phyloP scores from a whole-genome alignment of 2,113 vertebrate genomes.

The Notiomystis cincta region DNA sequence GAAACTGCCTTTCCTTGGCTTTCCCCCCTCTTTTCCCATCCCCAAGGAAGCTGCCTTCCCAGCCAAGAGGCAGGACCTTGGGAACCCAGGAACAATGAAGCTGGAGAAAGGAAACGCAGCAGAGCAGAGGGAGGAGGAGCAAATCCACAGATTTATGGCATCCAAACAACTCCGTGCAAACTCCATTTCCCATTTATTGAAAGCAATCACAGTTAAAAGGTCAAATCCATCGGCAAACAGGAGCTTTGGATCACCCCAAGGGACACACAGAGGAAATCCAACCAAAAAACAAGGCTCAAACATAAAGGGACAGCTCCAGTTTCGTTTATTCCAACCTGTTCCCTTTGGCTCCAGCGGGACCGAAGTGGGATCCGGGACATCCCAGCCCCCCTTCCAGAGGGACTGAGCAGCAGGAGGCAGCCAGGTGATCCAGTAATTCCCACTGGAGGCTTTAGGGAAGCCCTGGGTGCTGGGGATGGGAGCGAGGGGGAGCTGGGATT shows the following conservation, averaged over 20 bases:
- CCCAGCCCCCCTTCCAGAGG: neutral
- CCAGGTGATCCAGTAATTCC: neutral
- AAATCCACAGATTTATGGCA: fast-evolving
- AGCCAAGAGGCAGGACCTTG: neutral
- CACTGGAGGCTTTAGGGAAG: neutral
- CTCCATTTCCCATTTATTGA: slow-evolving; percentile 68
- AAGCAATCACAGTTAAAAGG: slow-evolving; percentile 67
- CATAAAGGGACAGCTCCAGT: neutral
- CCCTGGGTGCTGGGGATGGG: neutral
- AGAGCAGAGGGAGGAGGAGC: neutral
- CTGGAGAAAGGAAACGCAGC: neutral
- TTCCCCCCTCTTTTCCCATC: neutral
- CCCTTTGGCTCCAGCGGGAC: neutral
- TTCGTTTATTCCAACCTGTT: neutral
- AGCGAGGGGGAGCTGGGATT: neutral
- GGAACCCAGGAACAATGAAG: neutral
- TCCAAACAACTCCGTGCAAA: neutral
- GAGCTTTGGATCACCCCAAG: neutral
- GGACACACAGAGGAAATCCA: neutral
- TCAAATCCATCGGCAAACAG: slow-evolving; percentile 54
- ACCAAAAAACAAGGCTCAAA: neutral
- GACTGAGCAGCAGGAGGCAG: neutral
- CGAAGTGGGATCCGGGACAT: fast-evolving
- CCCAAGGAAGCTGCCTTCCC: neutral
- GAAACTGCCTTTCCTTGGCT: neutral